phyloP scores from a whole-genome alignment of 1,140 invertebrate species.

The Drosophila orena region DNA sequence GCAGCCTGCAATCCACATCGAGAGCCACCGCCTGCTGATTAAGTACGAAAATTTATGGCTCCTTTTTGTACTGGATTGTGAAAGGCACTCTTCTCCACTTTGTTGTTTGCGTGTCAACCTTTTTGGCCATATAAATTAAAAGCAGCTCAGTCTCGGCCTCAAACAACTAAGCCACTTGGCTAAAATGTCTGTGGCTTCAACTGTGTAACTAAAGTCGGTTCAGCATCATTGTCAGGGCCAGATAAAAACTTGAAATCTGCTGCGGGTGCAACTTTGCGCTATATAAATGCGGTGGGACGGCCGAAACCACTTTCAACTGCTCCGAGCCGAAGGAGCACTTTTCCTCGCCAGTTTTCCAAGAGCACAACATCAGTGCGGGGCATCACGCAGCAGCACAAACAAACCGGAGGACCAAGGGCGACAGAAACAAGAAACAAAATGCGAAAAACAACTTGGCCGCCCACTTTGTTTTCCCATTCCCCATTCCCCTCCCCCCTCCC shows the following conservation, averaged over 20 bases:
- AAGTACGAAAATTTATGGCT: slow-evolving; percentile 68
- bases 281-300: slow-evolving; percentile 56
- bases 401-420: slow-evolving; percentile 22
- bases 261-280: slow-evolving; percentile 72
- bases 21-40: slow-evolving; percentile 47
- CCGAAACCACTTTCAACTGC: slow-evolving; percentile 59
- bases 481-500: too few relatives aligned
- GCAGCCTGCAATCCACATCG: slow-evolving; percentile 18
- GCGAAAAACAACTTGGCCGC: slow-evolving; percentile 31
- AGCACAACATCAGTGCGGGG: slow-evolving; percentile 36
- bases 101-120: slow-evolving; percentile 47
- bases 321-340: slow-evolving; percentile 60
- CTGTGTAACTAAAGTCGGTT: slow-evolving; percentile 54
- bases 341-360: slow-evolving; percentile 25
- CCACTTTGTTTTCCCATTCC: slow-evolving; percentile 11
- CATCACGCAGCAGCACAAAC: slow-evolving; percentile 33
- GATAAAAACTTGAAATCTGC: slow-evolving; percentile 78
- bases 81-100: slow-evolving; percentile 6
- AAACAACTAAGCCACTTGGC: slow-evolving; percentile 72
- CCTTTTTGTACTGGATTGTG: slow-evolving; percentile 7
- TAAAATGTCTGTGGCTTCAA: slow-evolving; percentile 69
- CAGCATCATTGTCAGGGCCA: slow-evolving; percentile 52
- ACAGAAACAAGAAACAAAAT: slow-evolving; percentile 20
- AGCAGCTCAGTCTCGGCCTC: slow-evolving; percentile 62
- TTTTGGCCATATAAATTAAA: slow-evolving; percentile 77